These are phyloP conservation scores for Poliocrania exsul DNA, from an alignment of 2,797 vertebrate species.

Conservation along the genomic window DNA sequence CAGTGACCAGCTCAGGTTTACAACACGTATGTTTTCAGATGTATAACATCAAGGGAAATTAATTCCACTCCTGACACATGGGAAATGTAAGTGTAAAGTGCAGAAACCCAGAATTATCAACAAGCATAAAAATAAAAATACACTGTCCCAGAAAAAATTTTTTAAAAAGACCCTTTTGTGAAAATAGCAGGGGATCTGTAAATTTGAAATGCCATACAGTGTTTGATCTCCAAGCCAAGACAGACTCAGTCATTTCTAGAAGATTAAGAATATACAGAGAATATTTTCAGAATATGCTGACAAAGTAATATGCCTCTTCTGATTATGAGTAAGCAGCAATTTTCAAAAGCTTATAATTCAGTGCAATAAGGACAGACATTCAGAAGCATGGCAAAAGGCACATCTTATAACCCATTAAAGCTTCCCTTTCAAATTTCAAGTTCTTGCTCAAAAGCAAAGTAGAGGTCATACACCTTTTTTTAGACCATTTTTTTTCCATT, in stretches of 20 bases:
- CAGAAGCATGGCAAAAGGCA: conserved; percentile 23
- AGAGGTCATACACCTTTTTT: not conserved
- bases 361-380: not conserved
- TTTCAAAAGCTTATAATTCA: conserved; percentile 60
- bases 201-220: conserved; percentile 11
- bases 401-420: not conserved
- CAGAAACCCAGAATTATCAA: not conserved
- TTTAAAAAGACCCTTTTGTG: not conserved
- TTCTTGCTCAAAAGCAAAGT: conserved; percentile 11
- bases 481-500: not conserved
- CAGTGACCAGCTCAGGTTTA: not conserved
- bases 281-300: conserved; percentile 58
- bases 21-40: not conserved
- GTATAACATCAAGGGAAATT: not conserved
- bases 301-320: conserved; percentile 41
- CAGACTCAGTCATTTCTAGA: conserved; percentile 15
- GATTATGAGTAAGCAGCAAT: conserved; percentile 43
- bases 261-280: conserved; percentile 44
- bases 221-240: conserved; percentile 49
- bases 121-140: conserved; percentile 22
- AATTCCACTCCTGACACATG: not conserved
- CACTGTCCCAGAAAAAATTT: not conserved
- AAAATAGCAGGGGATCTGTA: conserved; percentile 28
- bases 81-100: not conserved
- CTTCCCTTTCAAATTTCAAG: not conserved